phyloP scores from a whole-genome alignment of 2,113 vertebrate species.

The Takifugu bimaculatus region DNA sequence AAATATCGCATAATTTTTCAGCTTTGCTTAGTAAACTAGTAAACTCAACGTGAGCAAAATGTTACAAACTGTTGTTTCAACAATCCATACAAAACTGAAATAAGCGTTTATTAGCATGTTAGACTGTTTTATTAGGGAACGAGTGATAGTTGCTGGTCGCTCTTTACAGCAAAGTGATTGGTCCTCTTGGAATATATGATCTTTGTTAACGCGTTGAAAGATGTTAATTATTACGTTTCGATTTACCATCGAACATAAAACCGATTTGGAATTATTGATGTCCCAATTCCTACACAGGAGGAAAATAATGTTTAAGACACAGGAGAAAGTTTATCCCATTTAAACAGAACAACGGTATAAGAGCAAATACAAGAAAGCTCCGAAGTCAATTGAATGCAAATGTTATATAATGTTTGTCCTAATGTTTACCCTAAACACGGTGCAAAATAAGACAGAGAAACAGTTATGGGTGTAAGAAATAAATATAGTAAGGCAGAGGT shows the following conservation, averaged over 20 bases:
- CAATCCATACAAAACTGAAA: neutral
- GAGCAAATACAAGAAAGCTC: too few species aligned
- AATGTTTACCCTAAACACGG: constrained; percentile 1
- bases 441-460: constrained; percentile 22
- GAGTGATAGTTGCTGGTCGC: neutral
- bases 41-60: neutral
- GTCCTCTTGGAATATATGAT: neutral
- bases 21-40: neutral
- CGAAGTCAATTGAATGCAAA: too few species aligned
- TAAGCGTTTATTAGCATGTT: too few species aligned
- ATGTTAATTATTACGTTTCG: neutral
- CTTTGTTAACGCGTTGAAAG: neutral
- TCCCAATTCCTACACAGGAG: too few species aligned
- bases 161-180: neutral
- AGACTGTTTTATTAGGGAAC: neutral
- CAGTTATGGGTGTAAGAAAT: constrained; percentile 6
- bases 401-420: neutral
- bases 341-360: too few species aligned
- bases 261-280: too few species aligned
- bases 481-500: constrained; percentile 41
- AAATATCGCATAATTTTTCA: neutral
- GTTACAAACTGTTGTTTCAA: neutral
- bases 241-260: neutral
- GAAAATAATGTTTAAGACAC: too few species aligned
- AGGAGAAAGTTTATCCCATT: too few species aligned